Conservation (phyloP, 1,140 invertebrate species). For the Platyura marginata region DNA sequence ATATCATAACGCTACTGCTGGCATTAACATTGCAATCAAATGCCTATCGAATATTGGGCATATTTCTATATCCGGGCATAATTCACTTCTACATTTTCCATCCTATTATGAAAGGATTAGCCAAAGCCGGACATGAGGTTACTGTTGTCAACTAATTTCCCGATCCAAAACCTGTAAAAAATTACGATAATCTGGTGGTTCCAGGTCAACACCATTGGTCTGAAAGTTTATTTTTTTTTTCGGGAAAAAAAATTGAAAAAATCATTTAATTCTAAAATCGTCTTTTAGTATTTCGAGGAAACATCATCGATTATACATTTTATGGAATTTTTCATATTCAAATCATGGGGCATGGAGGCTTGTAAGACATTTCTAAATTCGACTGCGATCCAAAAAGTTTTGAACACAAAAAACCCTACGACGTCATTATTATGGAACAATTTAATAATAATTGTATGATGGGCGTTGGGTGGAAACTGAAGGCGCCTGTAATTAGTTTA, state of each 20-base stretch:
- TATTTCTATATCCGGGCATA: constrained; percentile 40
- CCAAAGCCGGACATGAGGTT: constrained; percentile 42
- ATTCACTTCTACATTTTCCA: constrained; percentile 53
- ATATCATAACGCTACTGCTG: too few relatives aligned
- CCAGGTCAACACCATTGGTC: too few relatives aligned
- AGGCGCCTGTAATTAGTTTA: constrained; percentile 32
- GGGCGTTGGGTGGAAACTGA: constrained; percentile 34
- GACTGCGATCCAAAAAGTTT: constrained; percentile 11
- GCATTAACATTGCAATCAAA: too few relatives aligned
- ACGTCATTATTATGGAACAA: constrained; percentile 42
- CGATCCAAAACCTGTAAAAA: constrained; percentile 26
- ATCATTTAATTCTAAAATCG: too few relatives aligned
- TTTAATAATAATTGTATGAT: constrained; percentile 52
- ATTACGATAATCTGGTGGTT: constrained; percentile 43
- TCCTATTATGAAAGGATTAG: constrained; percentile 42
- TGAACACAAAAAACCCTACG: constrained; percentile 31
- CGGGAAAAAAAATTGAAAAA: too few relatives aligned
- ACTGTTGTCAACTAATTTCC: constrained; percentile 49
- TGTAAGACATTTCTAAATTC: not conserved
- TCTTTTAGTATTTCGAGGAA: too few relatives aligned
- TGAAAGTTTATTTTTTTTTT: too few relatives aligned
- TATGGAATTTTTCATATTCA: not conserved
- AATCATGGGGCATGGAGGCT: not conserved
- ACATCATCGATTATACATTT: too few relatives aligned
- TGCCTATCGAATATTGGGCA: constrained; percentile 30